These are phyloP conservation scores for Cantharis rufa DNA, from an alignment of 2,888 invertebrate genomes.

Conservation along the genomic window DNA sequence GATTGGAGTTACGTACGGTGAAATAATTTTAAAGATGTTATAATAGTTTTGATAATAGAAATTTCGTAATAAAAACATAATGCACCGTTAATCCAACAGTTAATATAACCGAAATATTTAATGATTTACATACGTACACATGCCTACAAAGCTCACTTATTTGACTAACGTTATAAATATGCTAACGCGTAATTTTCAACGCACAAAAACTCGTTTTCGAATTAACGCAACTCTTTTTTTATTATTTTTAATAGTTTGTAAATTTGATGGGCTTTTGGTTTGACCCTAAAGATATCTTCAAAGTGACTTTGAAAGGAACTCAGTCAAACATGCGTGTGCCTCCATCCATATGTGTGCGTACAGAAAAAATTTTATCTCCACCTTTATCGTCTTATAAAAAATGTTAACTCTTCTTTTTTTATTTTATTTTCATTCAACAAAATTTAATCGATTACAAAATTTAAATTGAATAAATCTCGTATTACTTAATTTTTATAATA, in stretches of 20 bases:
- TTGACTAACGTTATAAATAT: constrained; percentile 3
- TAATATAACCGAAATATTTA: constrained; percentile 2
- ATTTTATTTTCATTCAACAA: neutral
- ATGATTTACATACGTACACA: neutral
- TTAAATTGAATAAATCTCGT: neutral
- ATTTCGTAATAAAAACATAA: constrained; percentile 3
- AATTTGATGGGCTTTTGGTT: constrained; percentile 1
- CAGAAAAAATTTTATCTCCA: neutral
- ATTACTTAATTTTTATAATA: neutral
- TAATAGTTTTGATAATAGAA: neutral
- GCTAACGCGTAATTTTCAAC: constrained; percentile 1
- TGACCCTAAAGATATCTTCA: neutral
- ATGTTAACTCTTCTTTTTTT: neutral
- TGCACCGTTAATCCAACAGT: constrained; percentile 2
- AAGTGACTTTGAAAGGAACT: neutral
- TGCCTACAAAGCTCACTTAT: neutral
- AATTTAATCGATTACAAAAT: neutral
- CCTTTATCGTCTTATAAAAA: neutral
- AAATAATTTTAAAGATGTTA: neutral
- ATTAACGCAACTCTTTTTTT: neutral
- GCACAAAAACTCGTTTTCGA: constrained; percentile 1
- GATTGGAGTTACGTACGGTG: neutral
- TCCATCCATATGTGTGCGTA: neutral
- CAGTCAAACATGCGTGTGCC: neutral
- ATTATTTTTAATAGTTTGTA: neutral